Evolutionary conservation across 2,888 invertebrate genomes (phyloP).

Genomic region (Abrostola tripartita): DNA sequence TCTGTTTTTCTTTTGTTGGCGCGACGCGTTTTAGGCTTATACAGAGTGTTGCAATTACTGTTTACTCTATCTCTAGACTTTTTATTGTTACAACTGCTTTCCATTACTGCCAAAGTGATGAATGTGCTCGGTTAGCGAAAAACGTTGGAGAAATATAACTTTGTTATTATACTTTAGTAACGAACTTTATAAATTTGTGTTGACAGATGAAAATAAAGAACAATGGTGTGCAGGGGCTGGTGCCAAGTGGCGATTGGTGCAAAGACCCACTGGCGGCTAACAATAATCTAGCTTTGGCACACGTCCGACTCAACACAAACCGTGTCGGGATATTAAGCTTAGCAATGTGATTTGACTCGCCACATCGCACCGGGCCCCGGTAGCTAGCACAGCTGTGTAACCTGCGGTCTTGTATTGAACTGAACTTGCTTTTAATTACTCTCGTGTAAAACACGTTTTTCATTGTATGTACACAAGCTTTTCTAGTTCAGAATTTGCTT

Average conservation of each 20-base stretch:
- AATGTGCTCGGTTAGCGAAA: neutral
- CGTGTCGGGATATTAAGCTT: slow-evolving; percentile 48
- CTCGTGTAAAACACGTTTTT: too few species aligned
- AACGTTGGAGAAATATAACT: slow-evolving; percentile 7
- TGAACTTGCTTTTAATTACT: neutral
- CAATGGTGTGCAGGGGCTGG: slow-evolving; percentile 34
- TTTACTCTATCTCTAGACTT: neutral
- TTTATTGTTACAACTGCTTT: slow-evolving; percentile 1
- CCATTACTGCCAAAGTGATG: slow-evolving; percentile 1
- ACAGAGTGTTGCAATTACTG: neutral
- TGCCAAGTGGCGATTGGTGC: slow-evolving; percentile 60
- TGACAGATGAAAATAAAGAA: slow-evolving; percentile 56
- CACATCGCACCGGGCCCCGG: slow-evolving; percentile 37
- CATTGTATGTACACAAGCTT: too few species aligned
- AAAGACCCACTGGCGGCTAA: slow-evolving; percentile 57
- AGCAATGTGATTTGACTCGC: slow-evolving; percentile 38
- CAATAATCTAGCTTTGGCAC: slow-evolving; percentile 65
- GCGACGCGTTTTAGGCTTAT: slow-evolving; percentile 11
- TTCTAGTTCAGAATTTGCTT: too few species aligned
- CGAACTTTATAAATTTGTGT: slow-evolving; percentile 46
- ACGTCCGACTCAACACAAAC: slow-evolving; percentile 45
- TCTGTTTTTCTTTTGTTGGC: slow-evolving; percentile 26
- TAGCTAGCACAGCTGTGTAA: slow-evolving; percentile 26
- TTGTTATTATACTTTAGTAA: slow-evolving; percentile 21
- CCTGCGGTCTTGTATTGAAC: slow-evolving; percentile 6